These are phyloP conservation scores for Diglossa cyanea DNA, from an alignment of 2,797 vertebrate genomes.

Conservation along the genomic window DNA sequence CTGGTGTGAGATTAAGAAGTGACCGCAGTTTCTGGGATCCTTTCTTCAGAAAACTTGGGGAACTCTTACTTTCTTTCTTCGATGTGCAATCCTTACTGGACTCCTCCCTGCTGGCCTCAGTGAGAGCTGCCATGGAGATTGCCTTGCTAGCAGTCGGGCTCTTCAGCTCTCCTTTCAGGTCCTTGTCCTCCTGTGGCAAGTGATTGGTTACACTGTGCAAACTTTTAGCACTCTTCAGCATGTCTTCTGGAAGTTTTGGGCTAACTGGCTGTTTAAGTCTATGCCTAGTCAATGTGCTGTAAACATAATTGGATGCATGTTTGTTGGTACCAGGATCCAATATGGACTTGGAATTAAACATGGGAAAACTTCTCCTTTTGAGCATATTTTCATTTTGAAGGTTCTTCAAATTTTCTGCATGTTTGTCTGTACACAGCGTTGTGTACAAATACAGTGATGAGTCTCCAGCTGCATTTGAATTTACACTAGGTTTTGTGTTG, in stretches of 20 bases:
- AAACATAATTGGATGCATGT: conserved; percentile 74
- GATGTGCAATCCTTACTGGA: conserved; percentile 59
- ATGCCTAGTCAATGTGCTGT: conserved; percentile 81
- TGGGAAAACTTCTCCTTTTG: conserved; percentile 84
- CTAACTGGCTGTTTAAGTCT: conserved; percentile 73
- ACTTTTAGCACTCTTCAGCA: conserved; percentile 67
- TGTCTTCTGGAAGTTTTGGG: conserved; percentile 61
- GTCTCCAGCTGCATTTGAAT: conserved; percentile 5
- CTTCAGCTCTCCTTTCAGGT: conserved; percentile 72
- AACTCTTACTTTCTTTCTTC: conserved; percentile 71
- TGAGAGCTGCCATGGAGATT: conserved; percentile 81
- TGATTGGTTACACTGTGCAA: conserved; percentile 69
- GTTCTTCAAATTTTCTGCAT: conserved; percentile 66
- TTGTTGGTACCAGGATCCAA: conserved; percentile 69
- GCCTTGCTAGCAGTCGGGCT: conserved; percentile 75
- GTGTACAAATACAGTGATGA: conserved; percentile 63
- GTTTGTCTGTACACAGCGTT: conserved; percentile 55
- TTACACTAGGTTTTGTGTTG: conserved; percentile 1
- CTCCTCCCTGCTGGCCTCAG: conserved; percentile 72
- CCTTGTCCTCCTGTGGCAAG: conserved; percentile 74
- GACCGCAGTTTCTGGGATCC: conserved; percentile 88
- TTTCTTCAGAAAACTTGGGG: conserved; percentile 84
- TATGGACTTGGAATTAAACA: conserved; percentile 76
- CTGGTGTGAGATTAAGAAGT: conserved; percentile 84
- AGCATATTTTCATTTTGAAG: conserved; percentile 76